Evolutionary conservation across 2,888 invertebrate genomes (phyloP), one percentile per base, ranked within the genome.

Genomic region (Leptinotarsa rubiginosa): DNA sequence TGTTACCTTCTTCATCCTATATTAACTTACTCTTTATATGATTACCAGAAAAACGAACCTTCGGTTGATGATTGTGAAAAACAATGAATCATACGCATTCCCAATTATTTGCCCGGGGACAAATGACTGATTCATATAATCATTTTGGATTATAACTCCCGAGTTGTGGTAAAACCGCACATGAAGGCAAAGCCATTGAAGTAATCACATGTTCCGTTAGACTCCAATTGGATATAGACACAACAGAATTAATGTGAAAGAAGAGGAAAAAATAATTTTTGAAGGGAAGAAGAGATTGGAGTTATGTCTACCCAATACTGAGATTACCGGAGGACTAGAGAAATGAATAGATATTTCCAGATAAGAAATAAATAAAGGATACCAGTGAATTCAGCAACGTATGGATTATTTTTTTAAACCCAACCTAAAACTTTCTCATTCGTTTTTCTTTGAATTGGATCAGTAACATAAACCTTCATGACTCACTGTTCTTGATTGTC

Each of bases 111-210:
- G 62, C 62, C 62, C 31, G 62, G 12, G 62, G 62, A 62, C 62
- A 62, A n/a, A 31, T 16, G 4, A 62, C 31, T 31, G 25, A 62
- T 62, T 25, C 62, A 62, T 62, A 31, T 62, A 62, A 62, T 62
- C 62, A 62, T 62, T 62, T 62, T 31, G 62, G 31, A 62, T 62
- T 62, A 62, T 62, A 62, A 62, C 62, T 62, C 31, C 62, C 16
- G 62, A 62, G 62, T 31, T 62, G 62, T 31, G 31, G 62, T n/a
- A 41, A 16, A 62, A 62, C 62, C 62, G 31, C 62, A 62, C 62
- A 62, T 62, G 31, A 31, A 16, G 62, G 62, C 15, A 25, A 31
- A 31, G 18, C 10, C 20, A 62, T 62, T 31, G 18, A n/a, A 10
- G 41, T 62, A 41, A 62, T 62, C 62, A 62, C 62, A 7, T 16